Base-by-base conservation (phyloP, 2,888 invertebrate genomes). In the Acronicta leporina region DNA sequence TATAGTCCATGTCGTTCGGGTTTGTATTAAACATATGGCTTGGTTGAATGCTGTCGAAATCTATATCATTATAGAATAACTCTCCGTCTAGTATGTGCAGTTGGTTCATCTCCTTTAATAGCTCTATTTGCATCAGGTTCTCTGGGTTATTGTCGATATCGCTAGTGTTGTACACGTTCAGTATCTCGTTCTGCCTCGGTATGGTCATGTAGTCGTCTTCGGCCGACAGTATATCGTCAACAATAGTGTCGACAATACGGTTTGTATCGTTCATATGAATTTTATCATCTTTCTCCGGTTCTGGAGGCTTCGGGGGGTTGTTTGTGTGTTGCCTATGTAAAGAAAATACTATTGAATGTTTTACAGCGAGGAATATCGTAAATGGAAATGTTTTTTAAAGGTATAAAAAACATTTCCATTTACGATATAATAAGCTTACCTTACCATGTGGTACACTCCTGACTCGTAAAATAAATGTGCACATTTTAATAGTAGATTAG, bases 191-290 rank as follows among this genome's bases (percentile, higher is more conserved):
- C 42, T 86, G 88, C 2, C 84, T 80, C 0, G 90, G 79, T 83
- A 92, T 87, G 0, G 87, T 90, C 79, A 92, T 81, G 68, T 93
- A 94, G 47, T 94, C 94, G 46, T 93, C 93, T 73, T 94, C 93
- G 0, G 90, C 94, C 2, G 93, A 91, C 0, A 94, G 79, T 30
- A 94, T 93, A 30, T 93, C 93, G 60, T 94, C 92, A 1, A 94
- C 93, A 25, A 94, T 92, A 33, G 90, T 93, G 49, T 94, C 92
- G 5, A 89, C 93, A 0, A 92, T 90, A 58, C 87, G 51, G 53
- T 75, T 81, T 1, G 82, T 71, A 48, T 80, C 81, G 20, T 73
- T 79, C 0, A 78, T 49, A 16, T 77, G 62, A 10, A 46, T 77
- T 57, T 81, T 81, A 27, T 86, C 81, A 20, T 84, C 84, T 60